Evolutionary conservation across 2,113 vertebrate genomes (phyloP), one percentile per base, ranked within the genome.

Genomic region (Perca fluviatilis): DNA sequence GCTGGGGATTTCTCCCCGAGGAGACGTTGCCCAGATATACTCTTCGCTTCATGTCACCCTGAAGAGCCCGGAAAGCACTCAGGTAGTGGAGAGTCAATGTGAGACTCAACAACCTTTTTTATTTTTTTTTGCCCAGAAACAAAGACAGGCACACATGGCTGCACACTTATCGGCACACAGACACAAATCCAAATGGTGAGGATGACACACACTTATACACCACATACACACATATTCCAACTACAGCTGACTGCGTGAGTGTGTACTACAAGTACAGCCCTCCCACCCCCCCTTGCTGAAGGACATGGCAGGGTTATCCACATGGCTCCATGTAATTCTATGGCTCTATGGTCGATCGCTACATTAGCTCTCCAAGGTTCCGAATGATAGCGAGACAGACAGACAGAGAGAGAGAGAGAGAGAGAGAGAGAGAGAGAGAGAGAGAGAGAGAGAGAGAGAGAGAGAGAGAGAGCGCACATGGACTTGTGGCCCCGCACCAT

Each of bases 51-150:
- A 75, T 43, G n/a, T 84, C 86, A 79, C 86, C 77, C 83, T 46
- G 68, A 71, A 71, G 91, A 90, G 71, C 69, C 69, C 63, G 77
- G 60, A 89, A 83, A 87, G 83, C 83, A 82, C 80, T 92, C 79
- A 56, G 69, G 76, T 67, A 72, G 62, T 15, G 66, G 43, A 70
- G 73, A 67, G 78, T 82, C 73, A 51, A 47, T 36, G 60, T 27
- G 67, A 74, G 61, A 36, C 53, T 79, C 56, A 63, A 61, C 36
- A n/a, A 75, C 62, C 51, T 1, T 19, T n/a, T 21, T 54, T 53
- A 6, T 33, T 33, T 33, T 33, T 33, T 33, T 33, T 33, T 33
- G 27, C 43, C 61, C 30, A 56, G 58, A 85, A 70, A 66, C 58
- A 79, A 65, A 70, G 57, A 63, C 50, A 50, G 60, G 25, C 18